These are phyloP conservation scores for Hydrotaea cyrtoneurina DNA, from an alignment of 2,888 invertebrate genomes.

Conservation along the genomic window DNA sequence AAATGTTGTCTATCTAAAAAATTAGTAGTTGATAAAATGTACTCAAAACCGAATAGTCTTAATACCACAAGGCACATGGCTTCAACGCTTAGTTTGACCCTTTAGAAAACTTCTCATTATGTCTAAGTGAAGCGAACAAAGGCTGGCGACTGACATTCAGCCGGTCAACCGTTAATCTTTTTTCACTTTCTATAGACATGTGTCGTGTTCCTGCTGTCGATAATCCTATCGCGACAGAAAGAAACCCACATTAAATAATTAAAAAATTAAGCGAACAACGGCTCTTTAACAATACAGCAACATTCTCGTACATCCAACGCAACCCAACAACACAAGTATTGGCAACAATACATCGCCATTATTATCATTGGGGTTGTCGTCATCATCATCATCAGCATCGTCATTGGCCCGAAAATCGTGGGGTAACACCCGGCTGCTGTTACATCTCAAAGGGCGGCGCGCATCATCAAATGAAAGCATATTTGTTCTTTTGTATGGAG, in stretches of 20 bases:
- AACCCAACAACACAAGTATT: neutral
- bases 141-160: neutral
- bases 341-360: neutral
- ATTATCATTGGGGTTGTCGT: too few relatives aligned
- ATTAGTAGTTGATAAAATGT: too few relatives aligned
- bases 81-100: too few relatives aligned
- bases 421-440: slow-evolving; percentile 19
- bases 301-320: neutral
- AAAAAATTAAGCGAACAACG: slow-evolving; percentile 37
- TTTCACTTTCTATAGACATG: neutral
- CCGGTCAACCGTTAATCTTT: neutral
- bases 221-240: neutral
- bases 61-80: too few relatives aligned
- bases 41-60: too few relatives aligned
- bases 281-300: slow-evolving; percentile 28
- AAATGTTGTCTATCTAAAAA: too few relatives aligned
- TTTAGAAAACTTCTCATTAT: too few relatives aligned
- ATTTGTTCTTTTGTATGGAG: neutral
- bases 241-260: slow-evolving; percentile 41
- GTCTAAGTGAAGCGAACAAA: neutral
- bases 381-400: neutral
- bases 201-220: neutral
- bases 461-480: neutral
- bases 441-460: too few relatives aligned
- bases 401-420: slow-evolving; percentile 11